Base-by-base conservation (phyloP, 2,797 vertebrate species). In the Graptemys geographica region DNA sequence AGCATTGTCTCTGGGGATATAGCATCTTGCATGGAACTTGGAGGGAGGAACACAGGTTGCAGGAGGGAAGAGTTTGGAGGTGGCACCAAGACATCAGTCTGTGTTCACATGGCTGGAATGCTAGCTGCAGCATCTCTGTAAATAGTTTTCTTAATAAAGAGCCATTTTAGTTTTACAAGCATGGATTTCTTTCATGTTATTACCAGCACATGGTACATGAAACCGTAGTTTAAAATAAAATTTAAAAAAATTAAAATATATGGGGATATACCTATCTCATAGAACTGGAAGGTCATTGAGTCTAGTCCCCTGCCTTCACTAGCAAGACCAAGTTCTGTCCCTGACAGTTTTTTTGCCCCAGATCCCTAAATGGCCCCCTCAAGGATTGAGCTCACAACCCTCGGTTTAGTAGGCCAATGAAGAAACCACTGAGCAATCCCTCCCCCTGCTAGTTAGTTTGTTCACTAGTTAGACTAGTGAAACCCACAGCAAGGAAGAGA, bases 111-210 rank as follows among this genome's bases (percentile, higher is more conserved):
- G 62, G 23, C 2, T 3, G 10, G 12, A 19, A 41, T 18, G 3
- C 49, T 79, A 27, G 16, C 0, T 0, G 33, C 9, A 28, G 13
- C 19, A 55, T 19, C 18, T 91, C 1, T 1, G 12, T 21, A 21
- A 79, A 51, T 37, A 2, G 8, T 3, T 41, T 3, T 65, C 41
- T 18, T 25, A 55, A 13, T 2, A 41, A 49, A 78, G 78, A 18
- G 4, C 4, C 12, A 25, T 69, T 83, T 83, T 8, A 31, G 47
- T 7, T 49, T 82, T 79, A 51, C 31, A 65, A 31, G 37, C 49
- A 25, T 15, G 49, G 11, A 41, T 15, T 69, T 76, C 9, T 51
- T 12, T 51, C 3, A 6, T 79, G 11, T 23, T 74, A 23, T 12
- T 37, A 57, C 5, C 27, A 62, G 47, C 21, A 74, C 18, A 37